phyloP scores from a whole-genome alignment of 2,797 vertebrate genomes.

The Avahi laniger region DNA sequence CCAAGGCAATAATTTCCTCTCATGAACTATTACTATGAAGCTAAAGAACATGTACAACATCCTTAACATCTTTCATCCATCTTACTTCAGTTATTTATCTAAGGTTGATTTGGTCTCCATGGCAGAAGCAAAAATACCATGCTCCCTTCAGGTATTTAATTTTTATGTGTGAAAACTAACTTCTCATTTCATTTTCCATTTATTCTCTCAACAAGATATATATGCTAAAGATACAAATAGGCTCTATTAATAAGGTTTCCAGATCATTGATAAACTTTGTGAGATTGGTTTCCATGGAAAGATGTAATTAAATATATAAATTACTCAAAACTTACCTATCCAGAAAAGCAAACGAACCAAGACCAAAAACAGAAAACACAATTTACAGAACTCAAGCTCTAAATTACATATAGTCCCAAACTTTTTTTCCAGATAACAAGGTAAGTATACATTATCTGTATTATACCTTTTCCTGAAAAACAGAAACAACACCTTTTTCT shows the following conservation, averaged over 20 bases:
- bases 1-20: conserved; percentile 66
- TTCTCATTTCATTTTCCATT: conserved; percentile 42
- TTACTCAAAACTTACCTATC: conserved; percentile 28
- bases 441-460: neutral
- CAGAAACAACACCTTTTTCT: neutral
- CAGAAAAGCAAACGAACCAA: conserved; percentile 30
- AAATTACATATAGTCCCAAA: conserved; percentile 24
- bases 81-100: conserved; percentile 56
- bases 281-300: conserved; percentile 39
- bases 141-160: conserved; percentile 17
- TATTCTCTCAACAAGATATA: conserved; percentile 52
- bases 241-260: conserved; percentile 11
- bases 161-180: conserved; percentile 56
- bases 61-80: conserved; percentile 65
- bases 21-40: conserved; percentile 61
- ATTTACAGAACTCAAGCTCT: conserved; percentile 37
- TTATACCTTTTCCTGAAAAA: conserved; percentile 47
- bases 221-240: neutral
- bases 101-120: conserved; percentile 42
- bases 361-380: conserved; percentile 49
- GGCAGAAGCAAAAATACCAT: conserved; percentile 48
- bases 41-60: conserved; percentile 56
- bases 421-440: neutral
- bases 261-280: conserved; percentile 42
- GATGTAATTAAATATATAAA: conserved; percentile 33